phyloP scores from a whole-genome alignment of 2,113 vertebrate species.

The Sinocyclocheilus anshuiensis region DNA sequence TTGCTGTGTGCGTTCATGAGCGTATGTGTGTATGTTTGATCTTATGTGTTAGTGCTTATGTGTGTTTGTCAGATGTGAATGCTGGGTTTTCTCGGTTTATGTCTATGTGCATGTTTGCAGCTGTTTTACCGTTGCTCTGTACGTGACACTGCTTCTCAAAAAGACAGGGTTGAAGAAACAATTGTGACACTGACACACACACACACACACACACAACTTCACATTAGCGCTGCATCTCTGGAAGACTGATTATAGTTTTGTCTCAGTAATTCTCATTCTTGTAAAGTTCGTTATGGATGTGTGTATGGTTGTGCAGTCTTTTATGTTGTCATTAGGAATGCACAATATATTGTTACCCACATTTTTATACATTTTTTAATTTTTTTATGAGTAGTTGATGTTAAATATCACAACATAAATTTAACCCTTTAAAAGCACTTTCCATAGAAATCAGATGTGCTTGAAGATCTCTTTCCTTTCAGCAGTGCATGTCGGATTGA shows the following conservation, averaged over 20 bases:
- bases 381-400: neutral
- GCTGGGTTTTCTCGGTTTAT: conserved; percentile 10
- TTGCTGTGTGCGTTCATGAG: conserved; percentile 27
- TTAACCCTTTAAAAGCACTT: neutral
- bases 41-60: neutral
- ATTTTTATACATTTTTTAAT: neutral
- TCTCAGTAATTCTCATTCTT: neutral
- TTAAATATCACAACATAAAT: neutral
- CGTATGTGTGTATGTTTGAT: conserved; percentile 18
- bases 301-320: neutral
- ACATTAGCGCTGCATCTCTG: neutral
- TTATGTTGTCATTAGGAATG: neutral
- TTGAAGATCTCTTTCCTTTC: neutral
- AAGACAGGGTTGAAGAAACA: no score
- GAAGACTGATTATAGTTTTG: neutral
- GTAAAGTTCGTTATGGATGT: neutral
- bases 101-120: conserved; percentile 6
- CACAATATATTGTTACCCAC: neutral
- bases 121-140: conserved; percentile 4
- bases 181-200: no score
- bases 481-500: neutral
- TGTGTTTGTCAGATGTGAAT: neutral
- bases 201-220: neutral
- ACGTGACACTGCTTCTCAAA: no score
- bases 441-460: neutral